Conservation (phyloP, 37 sponge, comb jelly and placozoan species). For the Amphimedon queenslandica region DNA sequence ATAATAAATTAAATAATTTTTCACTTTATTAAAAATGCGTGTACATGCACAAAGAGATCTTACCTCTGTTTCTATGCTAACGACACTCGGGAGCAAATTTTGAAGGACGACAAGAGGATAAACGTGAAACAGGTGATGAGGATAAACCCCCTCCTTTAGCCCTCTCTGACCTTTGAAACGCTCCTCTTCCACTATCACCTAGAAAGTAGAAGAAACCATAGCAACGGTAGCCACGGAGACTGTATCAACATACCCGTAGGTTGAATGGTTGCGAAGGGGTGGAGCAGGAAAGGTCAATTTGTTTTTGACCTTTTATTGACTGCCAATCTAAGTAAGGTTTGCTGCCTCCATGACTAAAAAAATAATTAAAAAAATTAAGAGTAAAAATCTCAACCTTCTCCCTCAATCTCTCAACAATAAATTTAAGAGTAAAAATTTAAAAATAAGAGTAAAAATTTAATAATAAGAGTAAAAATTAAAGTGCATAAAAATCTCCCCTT, state of each 20-base stretch:
- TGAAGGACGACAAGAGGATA: constrained; percentile 63
- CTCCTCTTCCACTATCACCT: constrained; percentile 50
- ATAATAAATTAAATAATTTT: background rate
- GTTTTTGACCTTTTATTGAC: background rate
- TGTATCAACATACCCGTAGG: constrained; percentile 2
- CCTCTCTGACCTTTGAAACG: constrained; percentile 24
- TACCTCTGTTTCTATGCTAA: constrained; percentile 37
- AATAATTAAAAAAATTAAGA: background rate
- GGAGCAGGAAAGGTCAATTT: constrained; percentile 17
- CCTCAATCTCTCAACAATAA: background rate
- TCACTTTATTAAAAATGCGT: too few relatives aligned
- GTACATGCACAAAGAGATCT: background rate
- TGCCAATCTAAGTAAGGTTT: constrained; percentile 15
- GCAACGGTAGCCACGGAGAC: background rate
- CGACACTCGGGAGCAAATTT: constrained; percentile 59
- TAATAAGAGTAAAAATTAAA: background rate
- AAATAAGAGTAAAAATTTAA: background rate
- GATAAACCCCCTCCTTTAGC: constrained; percentile 16
- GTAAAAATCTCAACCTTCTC: too few relatives aligned
- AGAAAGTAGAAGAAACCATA: background rate
- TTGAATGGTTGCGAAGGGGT: too few relatives aligned
- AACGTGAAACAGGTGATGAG: constrained; percentile 71
- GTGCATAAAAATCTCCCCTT: too few relatives aligned
- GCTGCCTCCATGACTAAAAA: background rate
- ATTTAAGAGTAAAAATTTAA: background rate